Evolutionary conservation across 2,113 vertebrate species (phyloP).

Genomic region (Pseudolaguvia tuberculata): DNA sequence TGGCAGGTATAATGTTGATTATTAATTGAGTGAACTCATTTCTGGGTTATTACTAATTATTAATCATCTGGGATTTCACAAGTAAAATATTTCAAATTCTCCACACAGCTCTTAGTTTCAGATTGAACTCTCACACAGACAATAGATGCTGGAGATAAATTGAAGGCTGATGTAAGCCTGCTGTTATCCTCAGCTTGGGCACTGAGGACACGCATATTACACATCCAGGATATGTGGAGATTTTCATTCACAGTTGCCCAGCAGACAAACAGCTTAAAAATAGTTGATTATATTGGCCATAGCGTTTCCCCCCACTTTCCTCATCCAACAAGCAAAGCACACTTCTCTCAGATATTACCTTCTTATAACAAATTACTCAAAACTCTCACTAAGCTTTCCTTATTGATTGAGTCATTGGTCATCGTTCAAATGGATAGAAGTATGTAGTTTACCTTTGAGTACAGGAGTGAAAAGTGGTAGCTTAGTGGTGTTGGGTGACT

Average conservation of each 20-base stretch:
- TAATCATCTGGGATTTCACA: conserved; percentile 38
- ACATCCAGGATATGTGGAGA: not conserved
- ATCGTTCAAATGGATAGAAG: not conserved
- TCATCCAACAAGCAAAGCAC: not conserved
- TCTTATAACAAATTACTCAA: not conserved
- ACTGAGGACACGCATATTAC: not conserved
- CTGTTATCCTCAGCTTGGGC: not conserved
- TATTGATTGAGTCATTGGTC: not conserved
- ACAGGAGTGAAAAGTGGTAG: not conserved
- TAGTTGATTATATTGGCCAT: not conserved
- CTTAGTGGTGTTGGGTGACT: too few relatives aligned
- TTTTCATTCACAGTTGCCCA: not conserved
- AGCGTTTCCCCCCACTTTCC: not conserved
- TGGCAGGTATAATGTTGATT: conserved; percentile 33
- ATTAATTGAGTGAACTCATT: conserved; percentile 33
- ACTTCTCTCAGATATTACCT: not conserved
- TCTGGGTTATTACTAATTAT: conserved; percentile 19
- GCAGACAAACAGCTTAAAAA: not conserved
- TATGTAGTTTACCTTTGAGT: not conserved
- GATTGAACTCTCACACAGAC: conserved; percentile 33
- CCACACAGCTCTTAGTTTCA: not conserved
- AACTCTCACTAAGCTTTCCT: not conserved
- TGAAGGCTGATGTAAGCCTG: not conserved
- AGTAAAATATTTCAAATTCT: conserved; percentile 21
- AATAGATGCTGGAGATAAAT: not conserved